Conservation (phyloP, 2,888 invertebrate species). For the Cryptocephalus moraei region DNA sequence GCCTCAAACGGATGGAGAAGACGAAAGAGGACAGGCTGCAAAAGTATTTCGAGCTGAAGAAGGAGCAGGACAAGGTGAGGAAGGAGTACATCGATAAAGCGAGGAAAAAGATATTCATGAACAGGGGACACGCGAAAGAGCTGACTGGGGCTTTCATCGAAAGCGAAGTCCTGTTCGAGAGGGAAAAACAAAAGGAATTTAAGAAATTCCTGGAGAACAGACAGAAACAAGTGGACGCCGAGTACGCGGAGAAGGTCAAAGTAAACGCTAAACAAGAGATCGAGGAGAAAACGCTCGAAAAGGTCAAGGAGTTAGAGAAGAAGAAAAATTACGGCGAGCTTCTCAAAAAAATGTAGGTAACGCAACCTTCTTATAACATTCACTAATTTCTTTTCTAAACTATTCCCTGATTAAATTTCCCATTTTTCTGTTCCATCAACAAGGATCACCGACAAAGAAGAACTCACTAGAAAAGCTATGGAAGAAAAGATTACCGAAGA, state of each 20-base stretch:
- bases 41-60: slow-evolving; percentile 15
- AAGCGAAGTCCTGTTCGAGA: slow-evolving; percentile 29
- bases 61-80: slow-evolving; percentile 22
- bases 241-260: slow-evolving; percentile 22
- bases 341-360: background rate
- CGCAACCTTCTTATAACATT: too few relatives aligned
- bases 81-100: slow-evolving; percentile 26
- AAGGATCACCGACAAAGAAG: too few relatives aligned
- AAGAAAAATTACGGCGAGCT: slow-evolving; percentile 2
- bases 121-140: slow-evolving; percentile 25
- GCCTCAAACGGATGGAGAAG: slow-evolving; percentile 12
- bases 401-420: too few relatives aligned
- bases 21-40: slow-evolving; percentile 19
- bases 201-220: slow-evolving; percentile 27
- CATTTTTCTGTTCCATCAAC: background rate
- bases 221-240: slow-evolving; percentile 20
- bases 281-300: slow-evolving; percentile 19
- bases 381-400: too few relatives aligned
- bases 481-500: slow-evolving; percentile 26
- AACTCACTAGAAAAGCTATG: background rate
- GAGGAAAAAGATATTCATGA: slow-evolving; percentile 24
- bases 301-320: slow-evolving; percentile 5
- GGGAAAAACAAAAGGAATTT: slow-evolving; percentile 30
- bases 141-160: slow-evolving; percentile 28
- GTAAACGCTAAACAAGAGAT: slow-evolving; percentile 21